Evolutionary conservation across 2,113 vertebrate genomes (phyloP).

Genomic region (Oryzias melastigma): DNA sequence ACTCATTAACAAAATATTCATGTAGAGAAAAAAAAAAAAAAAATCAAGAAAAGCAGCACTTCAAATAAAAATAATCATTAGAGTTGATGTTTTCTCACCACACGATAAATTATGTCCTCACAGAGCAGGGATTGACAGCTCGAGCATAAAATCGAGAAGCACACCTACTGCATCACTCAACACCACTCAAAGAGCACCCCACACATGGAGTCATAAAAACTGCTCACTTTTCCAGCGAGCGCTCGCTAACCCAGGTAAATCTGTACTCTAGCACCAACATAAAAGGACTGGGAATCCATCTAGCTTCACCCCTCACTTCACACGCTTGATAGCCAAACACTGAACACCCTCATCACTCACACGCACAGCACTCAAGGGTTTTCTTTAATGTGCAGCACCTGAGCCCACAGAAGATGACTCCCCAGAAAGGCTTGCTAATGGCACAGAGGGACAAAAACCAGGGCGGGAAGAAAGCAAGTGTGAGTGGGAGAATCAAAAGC

Average conservation of each 20-base stretch:
- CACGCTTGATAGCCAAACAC: conserved; percentile 33
- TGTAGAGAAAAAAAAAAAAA: neutral
- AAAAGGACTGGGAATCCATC: conserved; percentile 22
- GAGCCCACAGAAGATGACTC: conserved; percentile 79
- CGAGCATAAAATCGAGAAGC: conserved; percentile 9
- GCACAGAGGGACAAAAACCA: conserved; percentile 41
- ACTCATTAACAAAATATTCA: neutral
- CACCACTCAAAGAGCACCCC: conserved; percentile 31
- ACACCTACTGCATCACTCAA: conserved; percentile 41
- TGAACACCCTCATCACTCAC: conserved; percentile 72
- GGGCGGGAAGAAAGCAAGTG: conserved; percentile 1
- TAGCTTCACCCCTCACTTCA: conserved; percentile 15
- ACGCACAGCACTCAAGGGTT: conserved; percentile 66
- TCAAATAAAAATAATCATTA: too few relatives aligned
- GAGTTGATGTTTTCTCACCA: too few relatives aligned
- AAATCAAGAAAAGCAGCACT: conserved; percentile 6
- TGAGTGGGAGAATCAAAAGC: conserved; percentile 31
- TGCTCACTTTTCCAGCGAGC: conserved; percentile 14
- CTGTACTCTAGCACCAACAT: conserved; percentile 11
- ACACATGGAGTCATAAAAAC: conserved; percentile 17
- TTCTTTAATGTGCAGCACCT: conserved; percentile 79
- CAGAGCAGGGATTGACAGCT: conserved; percentile 28
- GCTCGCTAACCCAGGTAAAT: conserved; percentile 28
- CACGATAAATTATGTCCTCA: conserved; percentile 18
- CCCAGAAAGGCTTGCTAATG: conserved; percentile 79